Percentiles rank a stretch among this genome's conserved stretches.
phyloP scores from a whole-genome alignment of 2,888 invertebrate genomes.

The Phengaris alcon region DNA sequence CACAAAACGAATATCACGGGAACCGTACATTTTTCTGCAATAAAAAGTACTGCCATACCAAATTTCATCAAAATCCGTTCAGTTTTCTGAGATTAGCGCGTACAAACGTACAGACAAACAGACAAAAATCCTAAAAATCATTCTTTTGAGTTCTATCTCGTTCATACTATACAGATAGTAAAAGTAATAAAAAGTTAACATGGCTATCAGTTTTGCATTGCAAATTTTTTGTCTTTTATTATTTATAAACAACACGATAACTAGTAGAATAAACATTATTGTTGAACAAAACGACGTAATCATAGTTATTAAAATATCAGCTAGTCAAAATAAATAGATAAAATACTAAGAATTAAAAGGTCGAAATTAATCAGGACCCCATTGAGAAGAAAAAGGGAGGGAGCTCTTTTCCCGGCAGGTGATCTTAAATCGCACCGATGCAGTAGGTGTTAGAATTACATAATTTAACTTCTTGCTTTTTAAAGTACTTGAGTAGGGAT shows the following conservation, averaged over 20 bases:
- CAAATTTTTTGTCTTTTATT: background rate
- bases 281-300: too few relatives aligned
- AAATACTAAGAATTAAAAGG: background rate
- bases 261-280: background rate
- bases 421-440: conserved; percentile 39
- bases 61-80: too few relatives aligned
- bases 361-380: conserved; percentile 12
- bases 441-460: conserved; percentile 57
- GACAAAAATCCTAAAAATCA: too few relatives aligned
- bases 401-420: conserved; percentile 36
- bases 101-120: too few relatives aligned
- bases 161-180: background rate
- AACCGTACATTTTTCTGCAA: too few relatives aligned
- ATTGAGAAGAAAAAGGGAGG: conserved; percentile 35
- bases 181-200: background rate
- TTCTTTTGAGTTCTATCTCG: too few relatives aligned
- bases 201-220: background rate
- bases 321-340: background rate
- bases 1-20: too few relatives aligned
- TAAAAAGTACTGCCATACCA: too few relatives aligned
- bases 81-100: too few relatives aligned
- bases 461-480: conserved; percentile 51
- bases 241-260: background rate
- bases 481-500: conserved; percentile 6
- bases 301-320: too few relatives aligned